Evolutionary conservation across 2,113 vertebrate genomes (phyloP), one percentile per base, ranked within the genome.

Genomic region (Archilochus colubris): DNA sequence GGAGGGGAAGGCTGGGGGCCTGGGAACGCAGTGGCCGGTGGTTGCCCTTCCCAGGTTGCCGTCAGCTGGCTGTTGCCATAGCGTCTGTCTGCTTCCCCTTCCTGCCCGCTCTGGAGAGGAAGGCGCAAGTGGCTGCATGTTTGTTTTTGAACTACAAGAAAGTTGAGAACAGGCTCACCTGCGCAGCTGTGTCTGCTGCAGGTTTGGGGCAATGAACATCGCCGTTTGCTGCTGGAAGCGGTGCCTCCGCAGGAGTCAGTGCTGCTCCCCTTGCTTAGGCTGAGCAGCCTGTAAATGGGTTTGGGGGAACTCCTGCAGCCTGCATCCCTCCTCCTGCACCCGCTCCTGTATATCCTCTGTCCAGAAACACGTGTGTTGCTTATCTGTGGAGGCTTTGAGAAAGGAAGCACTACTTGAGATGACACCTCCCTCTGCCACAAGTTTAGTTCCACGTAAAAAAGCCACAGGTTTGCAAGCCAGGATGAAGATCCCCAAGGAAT

Each of bases 1-100:
- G 40, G 36, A 91, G 54, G 86, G 93, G 94, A 93, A 94, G 50
- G 62, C 82, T 36, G 44, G 50, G 77, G 82, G 22, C 63, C 89
- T 96, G 94, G 96, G 95, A 95, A 93, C 63, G 16, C 1, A 7
- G 31, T 92, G 94, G 84, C 79, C 93, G 46, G 55, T 44, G 64
- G 67, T 81, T 97, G 86, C 95, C 85, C 89, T 93, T 89, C 91
- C 93, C 94, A 95, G 87, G 78, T 93, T 94, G 90, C 95, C 72
- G 94, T 95, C 79, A 88, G 84, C 88, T 86, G 92, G 78, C 72
- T 94, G 76, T 96, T 89, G 85, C 85, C 62, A 66, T 91, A 82
- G 92, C 64, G 58, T 75, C 76, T 76, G 94, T 80, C 78, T 97
- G 86, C 95, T 93, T 95, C 92, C 84, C 6, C 20, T 75, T 96